Conservation (phyloP, 1,140 invertebrate species). For the Diorhabda elongata region DNA sequence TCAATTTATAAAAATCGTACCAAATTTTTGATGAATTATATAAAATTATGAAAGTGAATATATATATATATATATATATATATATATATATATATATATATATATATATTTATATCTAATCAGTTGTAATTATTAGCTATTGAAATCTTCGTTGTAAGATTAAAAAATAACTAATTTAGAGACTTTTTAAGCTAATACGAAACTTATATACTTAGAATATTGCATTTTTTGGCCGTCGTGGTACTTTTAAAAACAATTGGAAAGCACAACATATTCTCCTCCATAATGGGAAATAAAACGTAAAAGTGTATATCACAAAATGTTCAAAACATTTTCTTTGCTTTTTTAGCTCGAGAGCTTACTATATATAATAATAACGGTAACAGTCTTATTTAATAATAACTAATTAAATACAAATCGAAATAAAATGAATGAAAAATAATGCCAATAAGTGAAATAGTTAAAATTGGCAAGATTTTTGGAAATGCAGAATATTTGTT, state of each 20-base stretch:
- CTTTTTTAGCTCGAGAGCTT: constrained; percentile 30
- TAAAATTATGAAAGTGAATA: too few relatives aligned
- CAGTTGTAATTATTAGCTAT: neutral
- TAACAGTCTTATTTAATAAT: constrained; percentile 49
- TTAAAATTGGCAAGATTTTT: constrained; percentile 18
- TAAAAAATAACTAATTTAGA: neutral
- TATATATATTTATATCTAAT: neutral
- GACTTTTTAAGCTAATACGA: neutral
- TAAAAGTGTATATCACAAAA: constrained; percentile 42
- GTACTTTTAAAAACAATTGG: constrained; percentile 18
- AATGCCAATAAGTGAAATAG: constrained; percentile 20
- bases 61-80: too few relatives aligned
- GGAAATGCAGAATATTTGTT: neutral
- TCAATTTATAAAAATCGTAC: too few relatives aligned
- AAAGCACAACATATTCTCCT: constrained; percentile 23
- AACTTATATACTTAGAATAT: constrained; percentile 12
- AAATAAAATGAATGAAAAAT: constrained; percentile 20
- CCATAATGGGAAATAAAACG: constrained; percentile 30
- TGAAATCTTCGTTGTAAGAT: neutral
- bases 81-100: too few relatives aligned
- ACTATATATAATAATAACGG: constrained; percentile 43
- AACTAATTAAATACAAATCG: constrained; percentile 42
- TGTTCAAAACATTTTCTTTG: constrained; percentile 44
- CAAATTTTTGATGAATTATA: too few relatives aligned
- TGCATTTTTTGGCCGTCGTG: constrained; percentile 29